These are phyloP conservation scores for Lepidurus packardi DNA, from an alignment of 1,140 invertebrate species.

Conservation along the genomic window DNA sequence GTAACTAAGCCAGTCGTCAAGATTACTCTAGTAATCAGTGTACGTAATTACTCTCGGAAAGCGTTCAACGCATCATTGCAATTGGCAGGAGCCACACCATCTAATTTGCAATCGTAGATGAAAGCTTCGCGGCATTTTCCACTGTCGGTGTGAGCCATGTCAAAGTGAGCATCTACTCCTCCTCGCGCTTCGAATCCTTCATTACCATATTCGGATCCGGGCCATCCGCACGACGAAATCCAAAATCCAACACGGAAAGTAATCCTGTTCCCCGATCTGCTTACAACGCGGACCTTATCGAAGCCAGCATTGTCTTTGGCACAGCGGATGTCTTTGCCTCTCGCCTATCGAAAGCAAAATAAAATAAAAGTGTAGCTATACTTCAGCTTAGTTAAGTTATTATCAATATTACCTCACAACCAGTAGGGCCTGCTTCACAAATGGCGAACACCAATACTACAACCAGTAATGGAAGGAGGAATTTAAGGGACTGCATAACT, in stretches of 20 bases:
- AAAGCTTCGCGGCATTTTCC: slow-evolving; percentile 5
- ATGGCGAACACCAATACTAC: background rate
- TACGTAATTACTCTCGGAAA: too few relatives aligned
- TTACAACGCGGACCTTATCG: background rate
- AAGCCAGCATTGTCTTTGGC: background rate
- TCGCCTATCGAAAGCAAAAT: background rate
- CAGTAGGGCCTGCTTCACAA: background rate
- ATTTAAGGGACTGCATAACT: too few relatives aligned
- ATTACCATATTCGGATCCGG: background rate
- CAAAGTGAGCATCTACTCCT: background rate
- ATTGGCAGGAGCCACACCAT: background rate
- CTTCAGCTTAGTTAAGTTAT: background rate
- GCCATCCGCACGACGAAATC: background rate
- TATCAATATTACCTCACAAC: background rate
- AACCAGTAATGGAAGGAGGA: too few relatives aligned
- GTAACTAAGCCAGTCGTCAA: too few relatives aligned
- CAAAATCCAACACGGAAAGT: slow-evolving; percentile 1
- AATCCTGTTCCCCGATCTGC: background rate
- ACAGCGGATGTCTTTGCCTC: background rate
- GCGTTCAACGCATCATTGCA: background rate
- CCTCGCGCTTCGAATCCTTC: background rate
- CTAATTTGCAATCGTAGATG: background rate
- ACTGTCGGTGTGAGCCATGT: background rate
- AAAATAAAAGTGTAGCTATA: background rate
- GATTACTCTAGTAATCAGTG: too few relatives aligned